phyloP scores from a whole-genome alignment of 1,140 invertebrate species.

The Zaprionus gabonicus region DNA sequence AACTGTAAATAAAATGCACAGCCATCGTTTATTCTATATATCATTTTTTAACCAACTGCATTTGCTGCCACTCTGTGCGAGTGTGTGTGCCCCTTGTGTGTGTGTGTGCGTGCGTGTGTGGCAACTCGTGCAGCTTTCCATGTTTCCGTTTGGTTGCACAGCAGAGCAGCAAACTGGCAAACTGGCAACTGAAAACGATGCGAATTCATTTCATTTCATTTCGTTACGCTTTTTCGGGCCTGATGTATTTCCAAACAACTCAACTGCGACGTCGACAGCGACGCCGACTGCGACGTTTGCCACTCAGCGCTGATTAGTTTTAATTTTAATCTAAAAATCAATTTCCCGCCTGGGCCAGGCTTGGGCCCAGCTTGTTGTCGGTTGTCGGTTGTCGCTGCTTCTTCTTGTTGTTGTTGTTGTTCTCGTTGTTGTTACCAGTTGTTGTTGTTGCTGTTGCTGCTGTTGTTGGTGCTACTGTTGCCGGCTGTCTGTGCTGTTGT shows the following conservation, averaged over 20 bases:
- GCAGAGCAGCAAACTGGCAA: conserved; percentile 29
- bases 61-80: conserved; percentile 11
- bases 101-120: conserved; percentile 22
- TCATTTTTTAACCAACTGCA: conserved; percentile 63
- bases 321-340: conserved; percentile 84
- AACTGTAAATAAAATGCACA: conserved; percentile 80
- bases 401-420: conserved; percentile 11
- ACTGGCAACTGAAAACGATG: conserved; percentile 57
- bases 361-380: conserved; percentile 17
- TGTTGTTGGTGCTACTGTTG: conserved; percentile 45
- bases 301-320: conserved; percentile 83
- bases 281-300: conserved; percentile 44
- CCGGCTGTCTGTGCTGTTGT: conserved; percentile 42
- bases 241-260: conserved; percentile 69
- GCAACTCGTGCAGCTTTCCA: conserved; percentile 55
- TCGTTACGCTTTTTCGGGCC: conserved; percentile 79
- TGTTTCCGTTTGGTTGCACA: conserved; percentile 77
- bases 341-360: conserved; percentile 67
- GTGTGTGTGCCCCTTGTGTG: conserved; percentile 13
- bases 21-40: conserved; percentile 72
- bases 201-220: conserved; percentile 80
- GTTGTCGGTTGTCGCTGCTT: conserved; percentile 6
- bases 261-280: neutral
- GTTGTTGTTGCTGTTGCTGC: conserved; percentile 19
- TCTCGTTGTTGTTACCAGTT: conserved; percentile 6